Evolutionary conservation across 2,113 vertebrate species (phyloP), one percentile per base, ranked within the genome.

Genomic region (Campylomormyrus tamandua): DNA sequence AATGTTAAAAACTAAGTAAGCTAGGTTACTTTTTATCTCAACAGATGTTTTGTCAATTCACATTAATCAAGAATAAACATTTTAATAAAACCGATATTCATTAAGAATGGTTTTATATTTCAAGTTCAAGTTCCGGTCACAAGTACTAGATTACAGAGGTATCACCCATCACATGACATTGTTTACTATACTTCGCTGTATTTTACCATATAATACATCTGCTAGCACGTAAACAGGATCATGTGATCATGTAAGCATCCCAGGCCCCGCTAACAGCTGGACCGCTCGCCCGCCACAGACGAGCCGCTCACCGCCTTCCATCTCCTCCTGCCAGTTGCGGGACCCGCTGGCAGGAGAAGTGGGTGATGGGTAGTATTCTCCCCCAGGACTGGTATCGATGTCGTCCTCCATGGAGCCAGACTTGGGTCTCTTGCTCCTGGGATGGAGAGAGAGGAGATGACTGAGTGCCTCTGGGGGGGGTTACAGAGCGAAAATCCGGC

Each of bases 321-420:
- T 97, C 92, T 99, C 98, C 89, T 99, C 98, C 35, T 96, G 97
- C 98, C 98, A 99, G 96, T 98, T 99, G 91, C 98, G 97, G 94
- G 97, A 99, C 95, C 97, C 98, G 96, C 98, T 98, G 90, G 97
- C 98, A 83, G 98, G 98, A 53, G 98, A 98, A 90, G 96, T 97
- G 83, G 98, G 98, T 48, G 98, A 99, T 85, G 97, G 96, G 95
- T 99, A 99, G 93, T 98, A 99, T 91, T 99, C 98, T 39, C 97
- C 98, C 45, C 97, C 97, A 0, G 98, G 98, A 93, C 98, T 99
- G 91, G 97, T 97, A 93, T 98, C 98, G 10, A 97, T 96, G 91
- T 99, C 98, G 0, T 99, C 98, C 95, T 99, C 98, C 95, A 99
- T 96, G 77, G 98, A 99, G 92, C 98, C 98, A 0, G 98, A 99